Conservation (phyloP, 1,140 invertebrate species). For the Habropoda laboriosa region DNA sequence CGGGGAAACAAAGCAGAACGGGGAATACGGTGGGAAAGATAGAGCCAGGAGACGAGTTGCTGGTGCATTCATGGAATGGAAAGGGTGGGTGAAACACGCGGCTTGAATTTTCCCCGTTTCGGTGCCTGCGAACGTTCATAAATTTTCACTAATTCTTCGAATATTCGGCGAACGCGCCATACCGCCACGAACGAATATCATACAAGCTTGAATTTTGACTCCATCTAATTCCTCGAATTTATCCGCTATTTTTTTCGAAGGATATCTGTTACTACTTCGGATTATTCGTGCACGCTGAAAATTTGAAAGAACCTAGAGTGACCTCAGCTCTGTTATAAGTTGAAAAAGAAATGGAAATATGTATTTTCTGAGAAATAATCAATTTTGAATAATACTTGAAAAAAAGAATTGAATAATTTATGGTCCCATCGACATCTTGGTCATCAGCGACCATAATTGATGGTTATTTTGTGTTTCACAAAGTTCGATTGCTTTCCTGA, state of each 20-base stretch:
- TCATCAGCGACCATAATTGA: too few relatives aligned
- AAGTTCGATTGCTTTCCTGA: too few relatives aligned
- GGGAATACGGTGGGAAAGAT: neutral
- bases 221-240: neutral
- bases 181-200: constrained; percentile 1
- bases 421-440: too few relatives aligned
- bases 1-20: constrained; percentile 30
- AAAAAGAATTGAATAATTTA: too few relatives aligned
- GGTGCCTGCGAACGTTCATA: constrained; percentile 22
- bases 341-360: too few relatives aligned
- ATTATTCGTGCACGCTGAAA: too few relatives aligned
- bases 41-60: constrained; percentile 18
- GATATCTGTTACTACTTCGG: neutral
- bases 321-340: too few relatives aligned
- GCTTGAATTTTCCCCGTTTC: neutral
- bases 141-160: constrained; percentile 48
- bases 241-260: neutral
- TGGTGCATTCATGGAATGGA: constrained; percentile 39
- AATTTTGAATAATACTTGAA: too few relatives aligned
- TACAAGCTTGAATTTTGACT: neutral
- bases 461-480: too few relatives aligned
- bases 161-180: neutral
- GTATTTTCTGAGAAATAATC: too few relatives aligned
- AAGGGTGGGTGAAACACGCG: constrained; percentile 1
- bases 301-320: too few relatives aligned